Percentiles rank a stretch among this genome's conserved stretches.
phyloP scores from a whole-genome alignment of 2,888 invertebrate species.

The Celastrina argiolus region DNA sequence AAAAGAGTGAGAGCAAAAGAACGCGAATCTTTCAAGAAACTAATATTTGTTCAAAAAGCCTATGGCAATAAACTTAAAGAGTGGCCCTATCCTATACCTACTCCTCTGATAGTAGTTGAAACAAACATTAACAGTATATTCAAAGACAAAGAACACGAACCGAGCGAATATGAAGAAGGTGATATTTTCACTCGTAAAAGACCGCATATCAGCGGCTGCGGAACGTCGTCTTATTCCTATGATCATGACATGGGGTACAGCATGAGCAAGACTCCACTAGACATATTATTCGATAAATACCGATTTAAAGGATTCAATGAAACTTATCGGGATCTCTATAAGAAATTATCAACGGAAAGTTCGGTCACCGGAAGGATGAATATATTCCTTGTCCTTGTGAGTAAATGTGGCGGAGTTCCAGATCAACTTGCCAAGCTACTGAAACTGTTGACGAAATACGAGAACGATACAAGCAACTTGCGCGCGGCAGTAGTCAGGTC shows the following conservation, averaged over 20 bases:
- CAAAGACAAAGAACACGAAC: slow-evolving; percentile 33
- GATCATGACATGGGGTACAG: background rate
- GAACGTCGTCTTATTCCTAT: background rate
- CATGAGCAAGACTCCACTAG: slow-evolving; percentile 39
- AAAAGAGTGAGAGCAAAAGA: slow-evolving; percentile 43
- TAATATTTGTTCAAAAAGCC: slow-evolving; percentile 46
- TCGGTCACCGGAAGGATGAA: slow-evolving; percentile 48
- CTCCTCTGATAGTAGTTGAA: slow-evolving; percentile 26
- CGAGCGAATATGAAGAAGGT: slow-evolving; percentile 26
- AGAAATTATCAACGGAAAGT: slow-evolving; percentile 43
- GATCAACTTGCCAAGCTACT: slow-evolving; percentile 45
- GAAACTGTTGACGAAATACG: slow-evolving; percentile 42
- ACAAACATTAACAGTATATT: slow-evolving; percentile 38
- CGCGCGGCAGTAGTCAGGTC: slow-evolving; percentile 57
- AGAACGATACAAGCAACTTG: slow-evolving; percentile 51
- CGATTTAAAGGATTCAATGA: slow-evolving; percentile 49
- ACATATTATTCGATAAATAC: slow-evolving; percentile 51
- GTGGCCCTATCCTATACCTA: slow-evolving; percentile 43
- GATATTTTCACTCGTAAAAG: too few species aligned
- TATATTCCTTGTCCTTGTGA: slow-evolving; percentile 58
- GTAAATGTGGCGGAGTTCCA: slow-evolving; percentile 51
- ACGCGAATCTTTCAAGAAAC: slow-evolving; percentile 44
- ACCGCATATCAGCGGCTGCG: too few species aligned
- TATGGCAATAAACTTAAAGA: slow-evolving; percentile 39
- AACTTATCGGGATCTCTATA: slow-evolving; percentile 47